Evolutionary conservation across 2,888 invertebrate species (phyloP), one percentile per base, ranked within the genome.

Genomic region (Pelosia muscerda): DNA sequence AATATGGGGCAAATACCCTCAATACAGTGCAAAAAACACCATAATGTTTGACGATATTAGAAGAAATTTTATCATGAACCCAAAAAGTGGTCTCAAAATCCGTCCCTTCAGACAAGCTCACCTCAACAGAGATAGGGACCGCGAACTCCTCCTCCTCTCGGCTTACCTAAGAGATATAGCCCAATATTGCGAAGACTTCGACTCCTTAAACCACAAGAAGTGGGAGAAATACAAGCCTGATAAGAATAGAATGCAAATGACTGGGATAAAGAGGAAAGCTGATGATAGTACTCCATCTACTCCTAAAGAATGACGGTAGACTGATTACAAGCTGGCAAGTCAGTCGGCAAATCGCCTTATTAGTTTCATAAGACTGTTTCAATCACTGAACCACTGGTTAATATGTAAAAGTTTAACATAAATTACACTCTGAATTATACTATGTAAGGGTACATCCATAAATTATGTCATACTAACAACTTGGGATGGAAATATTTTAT

Each of bases 21-120:
- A 99, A 86, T 99, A 98, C 91, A 97, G 96, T 61, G 95, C 97
- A 0, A 97, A 97, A 86, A 99, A 99, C 89, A 99, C 99, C 0
- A 98, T 99, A 74, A 99, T 99, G 99, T 98, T 99, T 83, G 99
- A 99, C 86, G 99, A 99, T 84, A 97, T 99, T 54, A 95, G 99
- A 66, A 95, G 99, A 79, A 99, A 99, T 91, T 99, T 99, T 85
- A 96, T 99, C 54, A 99, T 99, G 99, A 99, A 99, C 90, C 99
- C 99, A 0, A 97, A 98, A 82, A 98, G 97, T 71, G 99, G 99
- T 0, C 94, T 99, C 0, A 97, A 97, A 90, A 99, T 99, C 82
- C 96, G 97, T 84, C 97, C 99, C 0, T 99, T 99, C 88, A 96
- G 97, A 8, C 97, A 99, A 85, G 99, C 99, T 0, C 99, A 99